Percentiles rank a stretch among this genome's conserved stretches.
Evolutionary conservation across 2,888 invertebrate genomes (phyloP).

Genomic region (Leucania comma): DNA sequence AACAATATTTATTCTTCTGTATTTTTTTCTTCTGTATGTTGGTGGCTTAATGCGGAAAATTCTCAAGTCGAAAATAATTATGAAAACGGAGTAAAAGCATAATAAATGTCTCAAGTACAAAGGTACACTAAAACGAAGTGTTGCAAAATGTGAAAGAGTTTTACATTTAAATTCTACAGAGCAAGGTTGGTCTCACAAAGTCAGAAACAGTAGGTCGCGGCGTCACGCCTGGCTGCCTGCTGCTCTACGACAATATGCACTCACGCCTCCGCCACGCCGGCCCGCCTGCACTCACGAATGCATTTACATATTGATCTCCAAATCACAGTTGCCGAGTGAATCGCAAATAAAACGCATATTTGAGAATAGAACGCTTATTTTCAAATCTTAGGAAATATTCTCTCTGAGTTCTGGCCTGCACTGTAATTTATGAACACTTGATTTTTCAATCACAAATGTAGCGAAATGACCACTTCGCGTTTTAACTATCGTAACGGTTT

Average conservation of each 20-base stretch:
- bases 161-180: conserved; percentile 70
- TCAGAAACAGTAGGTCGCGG: conserved; percentile 76
- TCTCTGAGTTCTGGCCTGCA: conserved; percentile 6
- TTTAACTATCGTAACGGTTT: conserved; percentile 59
- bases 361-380: conserved; percentile 60
- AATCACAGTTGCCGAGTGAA: conserved; percentile 82
- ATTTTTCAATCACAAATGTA: conserved; percentile 55
- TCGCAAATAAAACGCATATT: conserved; percentile 79
- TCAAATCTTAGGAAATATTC: conserved; percentile 37
- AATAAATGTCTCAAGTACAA: conserved; percentile 29
- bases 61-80: conserved; percentile 1
- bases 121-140: conserved; percentile 40
- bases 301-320: conserved; percentile 88
- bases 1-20: no score
- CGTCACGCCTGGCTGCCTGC: conserved; percentile 74
- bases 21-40: no score
- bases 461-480: conserved; percentile 63
- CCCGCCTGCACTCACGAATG: conserved; percentile 80
- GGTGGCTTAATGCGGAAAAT: not conserved
- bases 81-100: conserved; percentile 7
- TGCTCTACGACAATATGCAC: conserved; percentile 87
- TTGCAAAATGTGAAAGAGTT: conserved; percentile 59
- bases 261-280: conserved; percentile 77
- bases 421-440: conserved; percentile 45
- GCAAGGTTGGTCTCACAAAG: conserved; percentile 72